Conservation (phyloP, 2,797 vertebrate species). For the Chelonia mydas region DNA sequence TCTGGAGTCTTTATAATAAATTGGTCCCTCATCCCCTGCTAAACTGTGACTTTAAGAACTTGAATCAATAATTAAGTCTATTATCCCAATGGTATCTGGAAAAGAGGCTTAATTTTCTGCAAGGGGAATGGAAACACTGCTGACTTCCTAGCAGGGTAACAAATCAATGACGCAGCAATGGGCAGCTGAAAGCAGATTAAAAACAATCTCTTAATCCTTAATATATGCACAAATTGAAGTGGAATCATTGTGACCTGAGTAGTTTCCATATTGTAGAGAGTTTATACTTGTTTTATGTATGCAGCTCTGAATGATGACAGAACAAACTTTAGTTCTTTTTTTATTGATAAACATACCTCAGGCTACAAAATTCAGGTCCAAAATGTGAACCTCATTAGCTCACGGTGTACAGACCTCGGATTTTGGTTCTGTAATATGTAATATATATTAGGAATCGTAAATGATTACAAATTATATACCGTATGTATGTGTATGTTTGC, state of each 20-base stretch:
- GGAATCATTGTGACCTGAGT: background rate
- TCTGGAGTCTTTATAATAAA: slow-evolving; percentile 8
- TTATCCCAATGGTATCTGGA: slow-evolving; percentile 61
- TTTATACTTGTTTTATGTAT: background rate
- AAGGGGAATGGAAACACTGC: slow-evolving; percentile 7
- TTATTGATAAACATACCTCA: background rate
- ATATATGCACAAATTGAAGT: background rate
- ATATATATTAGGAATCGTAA: background rate
- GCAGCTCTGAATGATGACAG: background rate
- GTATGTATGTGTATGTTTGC: background rate
- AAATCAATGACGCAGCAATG: slow-evolving; percentile 53
- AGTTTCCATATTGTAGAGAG: background rate
- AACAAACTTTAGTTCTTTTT: background rate
- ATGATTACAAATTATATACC: background rate
- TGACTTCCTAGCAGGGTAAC: slow-evolving; percentile 2
- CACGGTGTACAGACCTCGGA: background rate
- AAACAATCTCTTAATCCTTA: slow-evolving; percentile 60
- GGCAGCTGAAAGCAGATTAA: slow-evolving; percentile 26
- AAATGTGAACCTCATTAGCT: background rate
- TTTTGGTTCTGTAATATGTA: too few species aligned
- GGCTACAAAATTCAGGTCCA: background rate
- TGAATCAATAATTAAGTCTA: slow-evolving; percentile 65
- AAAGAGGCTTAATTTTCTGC: slow-evolving; percentile 65
- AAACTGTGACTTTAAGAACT: slow-evolving; percentile 50
- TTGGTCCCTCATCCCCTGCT: slow-evolving; percentile 43